Evolutionary conservation across 2,797 vertebrate species (phyloP), one percentile per base, ranked within the genome.

Genomic region (Limosa lapponica): DNA sequence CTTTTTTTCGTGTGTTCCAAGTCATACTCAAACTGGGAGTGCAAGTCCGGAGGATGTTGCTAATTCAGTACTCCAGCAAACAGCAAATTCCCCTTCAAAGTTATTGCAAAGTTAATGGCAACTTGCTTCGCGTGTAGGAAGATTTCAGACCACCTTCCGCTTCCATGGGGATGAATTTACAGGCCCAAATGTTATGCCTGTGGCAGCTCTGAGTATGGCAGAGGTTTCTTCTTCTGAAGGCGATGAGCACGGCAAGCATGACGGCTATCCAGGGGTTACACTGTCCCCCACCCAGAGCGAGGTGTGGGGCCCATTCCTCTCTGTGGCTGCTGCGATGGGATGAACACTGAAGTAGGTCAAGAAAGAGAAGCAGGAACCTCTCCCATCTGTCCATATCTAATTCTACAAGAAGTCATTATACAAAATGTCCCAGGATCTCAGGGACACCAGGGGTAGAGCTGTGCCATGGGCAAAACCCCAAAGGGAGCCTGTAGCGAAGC

Each of bases 221-320:
- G 57, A 59, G 16, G 4, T 20, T 92, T 52, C 64, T 14, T 41
- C n/a, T 16, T 55, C 59, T 16, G 55, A 34, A 34, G 41, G 44
- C 28, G 30, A 15, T 7, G 32, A 49, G 66, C 57, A 77, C 66
- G 69, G 36, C 19, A 25, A 74, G 57, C 27, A 5, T 4, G 16
- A 44, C 5, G 28, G 34, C 32, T 48, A 2, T 5, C 32, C 39
- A 9, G 27, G 5, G 19, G 32, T 30, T 8, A 19, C 4, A 8
- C 11, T 10, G 55, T 55, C 48, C 69, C 49, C 66, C 52, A 0
- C 3, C 11, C 48, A 15, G 57, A 39, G 49, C 19, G 28, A 37
- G 18, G 7, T 0, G 0, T 16, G 48, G 12, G 52, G 27, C 36
- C 6, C 1, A 6, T 32, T 61, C 69, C 23, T 17, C 48, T 20